Evolutionary conservation across 2,797 vertebrate species (phyloP), one percentile per base, ranked within the genome.

Genomic region (Salarias fasciatus): DNA sequence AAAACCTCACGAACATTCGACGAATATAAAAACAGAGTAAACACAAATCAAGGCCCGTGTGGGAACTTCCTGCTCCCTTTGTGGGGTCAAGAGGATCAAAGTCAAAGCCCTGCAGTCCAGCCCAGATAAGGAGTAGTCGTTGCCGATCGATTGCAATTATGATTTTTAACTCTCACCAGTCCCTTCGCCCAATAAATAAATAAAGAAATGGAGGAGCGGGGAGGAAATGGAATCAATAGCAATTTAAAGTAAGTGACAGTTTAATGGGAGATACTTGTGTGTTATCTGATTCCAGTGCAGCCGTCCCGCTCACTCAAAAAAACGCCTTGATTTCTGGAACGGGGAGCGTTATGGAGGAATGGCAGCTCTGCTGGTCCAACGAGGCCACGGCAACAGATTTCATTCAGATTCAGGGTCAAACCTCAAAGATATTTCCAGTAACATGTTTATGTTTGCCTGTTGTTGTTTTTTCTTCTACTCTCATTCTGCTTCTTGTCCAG

Each of bases 391-490:
- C 3, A n/a, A n/a, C n/a, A n/a, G n/a, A n/a, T n/a, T n/a, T 11
- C 10, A 46, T 10, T 14, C n/a, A 0, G 4, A 14, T 46, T 35
- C 6, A 5, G 47, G 56, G 77, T 79, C 61, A 79, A 15, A 69
- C 24, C 68, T 86, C 67, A 88, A 75, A 48, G 55, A 60, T 62
- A 68, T 62, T 56, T 29, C 11, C 24, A 48, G 28, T 6, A 31
- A 42, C 9, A 35, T 49, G 8, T 29, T 11, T 58, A 42, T 43
- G 1, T 35, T n/a, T n/a, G n/a, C n/a, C n/a, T n/a, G n/a, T n/a
- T n/a, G n/a, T n/a, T n/a, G n/a, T n/a, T n/a, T 8, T 50, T n/a
- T 48, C 33, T 14, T n/a, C 18, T 11, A 18, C 18, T 2, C 18
- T 24, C 18, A 24, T 24, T 44, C 8, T 0, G 0, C 1, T 49